Base-by-base conservation (phyloP, 2,888 invertebrate genomes). In the Phaedon cochleariae region DNA sequence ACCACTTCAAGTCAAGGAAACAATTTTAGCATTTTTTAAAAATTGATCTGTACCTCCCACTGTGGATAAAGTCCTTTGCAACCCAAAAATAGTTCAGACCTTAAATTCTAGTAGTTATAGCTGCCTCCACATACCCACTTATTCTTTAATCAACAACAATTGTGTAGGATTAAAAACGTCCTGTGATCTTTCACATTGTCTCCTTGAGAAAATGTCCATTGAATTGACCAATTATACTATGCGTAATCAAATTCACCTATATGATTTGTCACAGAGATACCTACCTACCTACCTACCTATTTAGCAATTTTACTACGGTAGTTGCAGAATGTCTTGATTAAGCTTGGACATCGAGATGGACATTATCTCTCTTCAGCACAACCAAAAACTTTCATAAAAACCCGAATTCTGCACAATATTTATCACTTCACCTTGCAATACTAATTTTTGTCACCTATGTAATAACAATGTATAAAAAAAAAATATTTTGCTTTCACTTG, bases 81-180 rank as follows among this genome's bases (percentile, higher is more conserved):
- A 6, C 34, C 34, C 34, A 34, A 34, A 34, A 41, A 41, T 41
- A 41, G 34, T 34, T 34, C 34, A 12, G 34, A 34, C 34, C 34
- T 34, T 34, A 34, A 34, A 34, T 34, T 34, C 34, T 34, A 34
- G 34, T 9, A 29, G 12, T 34, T n/a, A 10, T 7, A 6, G 12
- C 34, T 34, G 34, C 34, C 34, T 34, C 34, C 34, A 34, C 34
- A 34, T 34, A 41, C 41, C 41, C 41, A 41, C 41, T 41, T 41
- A 41, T n/a, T 41, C 41, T 41, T 41, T 15, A 41, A 41, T 41
- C 41, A 41, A 41, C 41, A 41, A 41, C 41, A 41, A 41, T 41
- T 41, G 41, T 41, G 41, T 41, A 41, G 41, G 41, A 41, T 41
- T 41, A 41, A 41, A 41, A 41, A 41, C 41, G 41, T 41, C 41